Evolutionary conservation across 2,888 invertebrate species (phyloP), one percentile per base, ranked within the genome.

Genomic region (Erebia ligea): DNA sequence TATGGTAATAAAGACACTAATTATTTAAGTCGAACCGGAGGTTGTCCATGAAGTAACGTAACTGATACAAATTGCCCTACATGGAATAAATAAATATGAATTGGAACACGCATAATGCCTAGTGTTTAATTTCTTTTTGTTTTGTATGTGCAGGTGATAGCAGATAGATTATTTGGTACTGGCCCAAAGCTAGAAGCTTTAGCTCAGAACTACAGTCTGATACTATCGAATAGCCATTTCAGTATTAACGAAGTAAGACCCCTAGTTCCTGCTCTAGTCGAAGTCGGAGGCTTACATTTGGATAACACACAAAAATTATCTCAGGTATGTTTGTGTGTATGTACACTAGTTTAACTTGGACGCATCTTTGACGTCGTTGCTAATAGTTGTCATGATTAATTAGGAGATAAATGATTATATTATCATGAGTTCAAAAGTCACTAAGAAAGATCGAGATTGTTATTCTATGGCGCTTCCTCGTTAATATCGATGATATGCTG

Each of bases 261-360:
- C 0, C 76, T 93, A 25, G 92, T 94, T 1, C 95, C 95, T 0
- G 88, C 92, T 68, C 77, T 95, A 54, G 86, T 95, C 13, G 95
- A 95, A 86, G 92, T 95, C 10, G 95, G 94, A 25, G 95, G 95
- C 8, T 77, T 95, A 58, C 95, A 95, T 79, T 83, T 94, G 57
- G 91, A 93, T 76, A 89, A 92, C 19, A 79, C 85, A 3, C 90
- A 90, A 77, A 84, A 79, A 62, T 81, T 95, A 64, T 82, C 93
- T 11, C 82, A 84, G 82, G 95, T 94, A 82, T 86, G 81, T 76
- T 69, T 34, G 5, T 34, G 5, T 34, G 34, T 34, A 25, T 17
- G 10, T 54, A 10, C 10, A 17, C 5, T 50, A 54, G 17, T 17
- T 19, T 19, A 2, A 54, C 52, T 64, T 59, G 17, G 2, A 19